A percentile compares a stretch with the other conserved stretches of the same genome.
Evolutionary conservation across 2,797 vertebrate species (phyloP).

Genomic region (Podarcis lilfordi): DNA sequence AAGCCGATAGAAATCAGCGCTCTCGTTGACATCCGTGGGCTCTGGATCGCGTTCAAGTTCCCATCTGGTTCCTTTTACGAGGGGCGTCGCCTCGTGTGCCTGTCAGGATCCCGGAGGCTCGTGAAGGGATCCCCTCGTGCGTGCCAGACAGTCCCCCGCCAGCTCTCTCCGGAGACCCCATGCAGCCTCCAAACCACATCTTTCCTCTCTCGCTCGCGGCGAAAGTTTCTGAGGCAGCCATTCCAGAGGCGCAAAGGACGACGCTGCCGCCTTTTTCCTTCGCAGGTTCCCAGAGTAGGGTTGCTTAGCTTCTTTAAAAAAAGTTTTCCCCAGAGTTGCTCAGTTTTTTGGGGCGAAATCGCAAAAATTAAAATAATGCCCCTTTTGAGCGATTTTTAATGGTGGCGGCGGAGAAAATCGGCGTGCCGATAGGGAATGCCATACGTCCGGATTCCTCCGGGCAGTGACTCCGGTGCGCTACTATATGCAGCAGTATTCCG

Average conservation of each 20-base stretch:
- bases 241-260: background rate
- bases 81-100: background rate
- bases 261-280: too few relatives aligned
- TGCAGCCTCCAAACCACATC: background rate
- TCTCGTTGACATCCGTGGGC: background rate
- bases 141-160: background rate
- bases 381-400: too few relatives aligned
- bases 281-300: background rate
- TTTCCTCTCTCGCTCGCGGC: too few relatives aligned
- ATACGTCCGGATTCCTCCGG: too few relatives aligned
- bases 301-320: too few relatives aligned
- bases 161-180: background rate
- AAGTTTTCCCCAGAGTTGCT: too few relatives aligned
- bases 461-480: too few relatives aligned
- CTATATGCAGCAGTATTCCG: too few relatives aligned
- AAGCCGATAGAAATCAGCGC: background rate
- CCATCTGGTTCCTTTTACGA: constrained; percentile 15
- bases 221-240: background rate
- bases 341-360: too few relatives aligned
- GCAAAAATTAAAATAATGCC: too few relatives aligned
- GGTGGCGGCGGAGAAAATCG: accelerated
- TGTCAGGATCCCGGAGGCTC: constrained; percentile 9
- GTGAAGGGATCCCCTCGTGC: background rate
- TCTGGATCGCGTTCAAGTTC: background rate
- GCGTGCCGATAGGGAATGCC: too few relatives aligned